Conservation (phyloP, 1,140 invertebrate genomes). For the Drosophila virilis region DNA sequence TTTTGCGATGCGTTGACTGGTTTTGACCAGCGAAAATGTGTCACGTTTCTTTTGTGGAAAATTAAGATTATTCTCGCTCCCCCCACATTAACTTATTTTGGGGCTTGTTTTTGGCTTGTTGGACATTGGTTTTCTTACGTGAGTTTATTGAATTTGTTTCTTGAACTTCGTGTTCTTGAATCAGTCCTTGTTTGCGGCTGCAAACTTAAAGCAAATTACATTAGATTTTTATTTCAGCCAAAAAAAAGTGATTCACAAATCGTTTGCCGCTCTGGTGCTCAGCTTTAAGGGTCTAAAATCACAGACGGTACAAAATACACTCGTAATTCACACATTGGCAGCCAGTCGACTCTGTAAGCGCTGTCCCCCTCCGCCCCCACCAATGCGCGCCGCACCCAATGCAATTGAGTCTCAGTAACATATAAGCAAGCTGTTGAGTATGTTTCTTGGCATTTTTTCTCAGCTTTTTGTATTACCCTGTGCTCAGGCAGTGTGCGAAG, state of each 20-base stretch:
- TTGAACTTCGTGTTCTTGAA: constrained; percentile 41
- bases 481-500: background rate
- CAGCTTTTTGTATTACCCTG: background rate
- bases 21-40: constrained; percentile 63
- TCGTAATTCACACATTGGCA: constrained; percentile 39
- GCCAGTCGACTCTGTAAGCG: constrained; percentile 17
- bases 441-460: constrained; percentile 22
- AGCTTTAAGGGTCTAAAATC: constrained; percentile 23
- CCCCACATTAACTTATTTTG: constrained; percentile 39
- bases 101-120: constrained; percentile 66
- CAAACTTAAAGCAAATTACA: constrained; percentile 67
- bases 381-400: background rate
- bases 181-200: constrained; percentile 65
- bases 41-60: constrained; percentile 70
- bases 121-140: constrained; percentile 67
- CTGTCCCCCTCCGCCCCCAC: background rate
- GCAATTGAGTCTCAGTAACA: constrained; percentile 26
- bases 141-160: constrained; percentile 43
- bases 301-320: constrained; percentile 14
- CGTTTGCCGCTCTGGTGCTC: background rate
- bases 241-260: constrained; percentile 9
- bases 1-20: constrained; percentile 36
- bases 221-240: constrained; percentile 45
- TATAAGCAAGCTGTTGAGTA: constrained; percentile 50
- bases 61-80: constrained; percentile 59